Percentiles rank a stretch among this genome's conserved stretches.
Evolutionary conservation across 2,888 invertebrate genomes (phyloP).

Genomic region (Teinopalpus imperialis): DNA sequence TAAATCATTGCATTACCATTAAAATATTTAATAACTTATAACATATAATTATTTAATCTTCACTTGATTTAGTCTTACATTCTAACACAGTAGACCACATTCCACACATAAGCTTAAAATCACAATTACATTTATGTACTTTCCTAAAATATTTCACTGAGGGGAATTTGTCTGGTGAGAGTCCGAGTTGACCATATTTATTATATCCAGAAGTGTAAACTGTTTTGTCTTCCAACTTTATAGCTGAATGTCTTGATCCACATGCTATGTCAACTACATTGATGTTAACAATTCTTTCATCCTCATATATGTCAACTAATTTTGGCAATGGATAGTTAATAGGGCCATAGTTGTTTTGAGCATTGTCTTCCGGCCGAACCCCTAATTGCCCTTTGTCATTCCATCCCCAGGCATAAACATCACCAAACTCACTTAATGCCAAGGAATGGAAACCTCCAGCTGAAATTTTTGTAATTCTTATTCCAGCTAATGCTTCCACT

Average conservation of each 20-base stretch:
- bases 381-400: conserved; percentile 94
- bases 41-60: neutral
- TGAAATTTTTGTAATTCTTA: conserved; percentile 86
- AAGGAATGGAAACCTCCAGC: conserved; percentile 95
- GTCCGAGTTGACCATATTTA: conserved; percentile 89
- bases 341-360: conserved; percentile 31
- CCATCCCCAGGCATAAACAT: conserved; percentile 95
- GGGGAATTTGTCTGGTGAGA: conserved; percentile 47
- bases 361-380: conserved; percentile 57
- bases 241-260: conserved; percentile 89
- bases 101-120: conserved; percentile 51
- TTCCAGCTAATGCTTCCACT: conserved; percentile 88
- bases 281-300: conserved; percentile 64
- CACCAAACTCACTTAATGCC: conserved; percentile 89
- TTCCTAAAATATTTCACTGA: conserved; percentile 51
- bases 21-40: no score
- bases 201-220: conserved; percentile 92
- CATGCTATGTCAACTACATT: conserved; percentile 84
- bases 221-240: conserved; percentile 84
- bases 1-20: no score
- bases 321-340: conserved; percentile 44
- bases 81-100: conserved; percentile 61
- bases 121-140: conserved; percentile 41
- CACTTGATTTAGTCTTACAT: neutral
- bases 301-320: conserved; percentile 60